A percentile compares a stretch with the other conserved stretches of the same genome.
Conservation (phyloP, 2,797 vertebrate species). For the Myotis vivesi region DNA sequence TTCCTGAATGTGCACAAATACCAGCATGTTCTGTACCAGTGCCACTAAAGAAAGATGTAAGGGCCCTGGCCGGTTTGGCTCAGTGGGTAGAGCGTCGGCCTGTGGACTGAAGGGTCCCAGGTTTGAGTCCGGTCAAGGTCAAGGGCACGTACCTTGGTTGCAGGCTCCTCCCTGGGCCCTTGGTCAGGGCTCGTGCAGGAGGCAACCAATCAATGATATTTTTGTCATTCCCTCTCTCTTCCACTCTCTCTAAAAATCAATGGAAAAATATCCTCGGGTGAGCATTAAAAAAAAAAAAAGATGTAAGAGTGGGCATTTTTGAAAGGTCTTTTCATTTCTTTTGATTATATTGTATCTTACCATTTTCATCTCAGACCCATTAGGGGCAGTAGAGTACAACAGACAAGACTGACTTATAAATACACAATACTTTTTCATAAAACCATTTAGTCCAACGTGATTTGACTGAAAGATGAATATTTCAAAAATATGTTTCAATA, state of each 20-base stretch:
- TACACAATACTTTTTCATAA: not conserved
- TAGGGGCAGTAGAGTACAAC: not conserved
- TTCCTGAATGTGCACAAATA: not conserved
- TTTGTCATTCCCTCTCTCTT: too few relatives aligned
- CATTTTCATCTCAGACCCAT: not conserved
- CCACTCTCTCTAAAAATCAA: too few relatives aligned
- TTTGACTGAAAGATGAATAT: conserved; percentile 35
- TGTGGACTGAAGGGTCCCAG: too few relatives aligned
- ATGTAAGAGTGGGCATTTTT: conserved; percentile 34
- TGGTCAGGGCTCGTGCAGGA: too few relatives aligned
- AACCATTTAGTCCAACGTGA: not conserved
- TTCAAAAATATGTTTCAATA: conserved; percentile 51
- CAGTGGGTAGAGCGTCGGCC: too few relatives aligned
- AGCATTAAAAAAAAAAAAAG: not conserved
- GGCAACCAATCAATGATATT: too few relatives aligned
- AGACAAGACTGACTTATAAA: not conserved
- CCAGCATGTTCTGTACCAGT: not conserved
- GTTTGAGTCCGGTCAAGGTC: too few relatives aligned
- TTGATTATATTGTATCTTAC: not conserved
- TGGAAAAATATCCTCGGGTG: too few relatives aligned
- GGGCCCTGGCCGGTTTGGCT: too few relatives aligned
- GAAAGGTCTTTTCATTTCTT: conserved; percentile 62
- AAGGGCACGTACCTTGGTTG: too few relatives aligned
- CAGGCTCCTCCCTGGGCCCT: too few relatives aligned
- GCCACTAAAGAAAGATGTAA: not conserved